These are phyloP conservation scores for Pharmacophagus antenor DNA, from an alignment of 2,888 invertebrate species.

Conservation along the genomic window DNA sequence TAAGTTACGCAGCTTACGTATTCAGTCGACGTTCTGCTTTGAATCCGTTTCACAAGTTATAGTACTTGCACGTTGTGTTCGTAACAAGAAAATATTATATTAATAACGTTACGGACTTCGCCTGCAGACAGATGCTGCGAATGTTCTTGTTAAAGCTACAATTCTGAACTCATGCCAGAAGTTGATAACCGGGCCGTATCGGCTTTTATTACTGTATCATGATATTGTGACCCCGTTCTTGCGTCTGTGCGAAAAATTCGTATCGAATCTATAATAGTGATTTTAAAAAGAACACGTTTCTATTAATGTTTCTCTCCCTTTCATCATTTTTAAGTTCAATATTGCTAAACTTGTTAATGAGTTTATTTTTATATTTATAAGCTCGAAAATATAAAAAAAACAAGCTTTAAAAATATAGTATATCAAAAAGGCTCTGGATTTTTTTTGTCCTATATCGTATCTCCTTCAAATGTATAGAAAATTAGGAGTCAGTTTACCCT, in stretches of 20 bases:
- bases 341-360: too few species aligned
- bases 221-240: constrained; percentile 33
- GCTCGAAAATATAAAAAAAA: too few species aligned
- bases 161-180: constrained; percentile 69
- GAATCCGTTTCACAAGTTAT: constrained; percentile 17
- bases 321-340: too few species aligned
- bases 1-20: constrained; percentile 24
- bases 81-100: constrained; percentile 48
- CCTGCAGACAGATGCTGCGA: constrained; percentile 63
- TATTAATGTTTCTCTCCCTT: too few species aligned
- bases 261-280: constrained; percentile 44
- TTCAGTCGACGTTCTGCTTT: constrained; percentile 25
- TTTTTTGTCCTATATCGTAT: too few species aligned
- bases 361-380: too few species aligned
- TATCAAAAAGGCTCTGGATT: too few species aligned
- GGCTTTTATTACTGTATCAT: constrained; percentile 56
- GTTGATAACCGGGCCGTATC: constrained; percentile 43
- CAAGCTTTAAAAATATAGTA: too few species aligned
- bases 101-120: constrained; percentile 53
- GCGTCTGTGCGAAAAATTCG: constrained; percentile 34
- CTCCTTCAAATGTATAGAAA: too few species aligned
- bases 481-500: too few species aligned
- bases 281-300: constrained; percentile 42
- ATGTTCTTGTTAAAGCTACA: constrained; percentile 62
- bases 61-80: constrained; percentile 11